Base-by-base conservation (phyloP, 2,797 vertebrate genomes). In the Sternotherus odoratus region DNA sequence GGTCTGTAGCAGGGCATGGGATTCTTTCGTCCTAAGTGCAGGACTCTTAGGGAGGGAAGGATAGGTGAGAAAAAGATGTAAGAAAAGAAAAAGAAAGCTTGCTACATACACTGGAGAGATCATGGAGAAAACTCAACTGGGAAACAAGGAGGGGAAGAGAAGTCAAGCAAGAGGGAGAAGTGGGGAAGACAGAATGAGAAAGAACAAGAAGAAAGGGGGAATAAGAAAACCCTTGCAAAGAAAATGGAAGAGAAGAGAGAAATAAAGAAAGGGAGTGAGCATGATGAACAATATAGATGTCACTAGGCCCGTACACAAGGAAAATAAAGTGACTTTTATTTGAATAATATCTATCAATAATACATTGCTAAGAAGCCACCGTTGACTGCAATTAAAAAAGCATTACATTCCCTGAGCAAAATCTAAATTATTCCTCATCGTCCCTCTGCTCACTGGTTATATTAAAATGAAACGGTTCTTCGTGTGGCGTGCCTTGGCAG, bases 321-420 rank as follows among this genome's bases (percentile, higher is more conserved):
- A 93, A 36, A 26, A 69, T 82, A 72, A 92, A 77, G 39, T 0
- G 0, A 28, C 17, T 30, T 97, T 97, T 95, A 94, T 97, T 93
- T 95, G 82, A 81, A 91, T 97, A 96, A 97, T 93, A 69, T 86
- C 93, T 96, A 96, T 98, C 98, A 97, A 97, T 98, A 98, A 98
- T 96, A 89, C 95, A 97, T 97, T 75, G 92, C 96, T 6, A 3
- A 96, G 95, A 93, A 97, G 94, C 96, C 23, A 92, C 94, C 92
- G 97, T 97, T 97, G 97, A 97, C 89, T 77, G 96, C 98, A 98
- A 97, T 98, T 98, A 97, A 97, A 97, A 97, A 97, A 95, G 95
- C 97, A 90, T 95, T 93, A 88, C 93, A 36, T 92, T 98, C 96
- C 97, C 96, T 79, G 86, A 96, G 94, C 95, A 88, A 96, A 96